Base-by-base conservation (phyloP, 64 coral and sea anemone species). In the Cladopsammia gracilis region DNA sequence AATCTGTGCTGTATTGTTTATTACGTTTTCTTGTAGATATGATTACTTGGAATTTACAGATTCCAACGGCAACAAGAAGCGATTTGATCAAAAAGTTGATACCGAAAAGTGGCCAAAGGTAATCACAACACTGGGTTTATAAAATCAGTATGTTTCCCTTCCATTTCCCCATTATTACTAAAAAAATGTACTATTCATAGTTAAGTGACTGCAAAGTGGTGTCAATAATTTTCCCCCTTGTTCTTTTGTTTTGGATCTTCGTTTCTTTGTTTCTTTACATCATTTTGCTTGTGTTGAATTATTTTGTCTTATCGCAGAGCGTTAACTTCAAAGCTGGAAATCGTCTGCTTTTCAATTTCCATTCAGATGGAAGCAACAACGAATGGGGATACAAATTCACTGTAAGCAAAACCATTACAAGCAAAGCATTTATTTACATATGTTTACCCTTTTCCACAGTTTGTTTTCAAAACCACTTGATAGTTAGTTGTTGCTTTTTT, bases 371-470 rank as follows among this genome's bases (percentile, higher is more conserved):
- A 13, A 98, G 96, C 59, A 98, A 98, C 74, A 98, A 95, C n/a
- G 96, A 98, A 73, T 98, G 96, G 96, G 96, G 96, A 11, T 98
- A 98, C 79, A 98, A 98, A 50, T 98, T 98, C 81, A 98, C 76
- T 71, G 96, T 98, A 76, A 83, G 65, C 1, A 25, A 23, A 45
- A 24, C 34, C 4, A 0, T 69, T 69, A 2, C 16, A 64, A 64
- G 61, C 61, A 16, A 4, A 64, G 54, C 54, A 57, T 57, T n/a
- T n/a, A n/a, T n/a, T n/a, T n/a, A n/a, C n/a, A n/a, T n/a, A n/a
- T n/a, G n/a, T n/a, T n/a, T 34, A 34, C 34, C 34, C 34, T 34
- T 34, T 34, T 34, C 34, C 34, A 0, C 34, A 34, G 2, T 34
- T 34, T 34, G 34, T 34, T 34, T 34, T 34, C 34, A 0, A 34